A percentile compares a stretch with the other conserved stretches of the same genome.
These are phyloP conservation scores for Tonatia bakeri DNA, from an alignment of 2,113 vertebrate species.

Conservation along the genomic window DNA sequence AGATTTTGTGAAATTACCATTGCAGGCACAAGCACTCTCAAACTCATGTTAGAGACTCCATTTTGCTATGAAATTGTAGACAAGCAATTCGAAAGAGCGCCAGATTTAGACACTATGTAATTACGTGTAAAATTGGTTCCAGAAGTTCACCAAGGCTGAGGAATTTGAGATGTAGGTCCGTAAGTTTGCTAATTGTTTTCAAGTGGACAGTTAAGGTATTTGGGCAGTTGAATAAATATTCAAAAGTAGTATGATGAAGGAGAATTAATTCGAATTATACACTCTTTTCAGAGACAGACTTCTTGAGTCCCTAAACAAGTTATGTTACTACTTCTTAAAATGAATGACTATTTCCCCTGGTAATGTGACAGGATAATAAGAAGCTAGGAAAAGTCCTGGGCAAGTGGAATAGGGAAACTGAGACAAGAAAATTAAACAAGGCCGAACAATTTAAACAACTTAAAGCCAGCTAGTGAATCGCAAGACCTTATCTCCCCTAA, in stretches of 20 bases:
- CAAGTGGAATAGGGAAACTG: too few species aligned
- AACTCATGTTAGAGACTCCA: background rate
- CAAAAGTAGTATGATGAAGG: background rate
- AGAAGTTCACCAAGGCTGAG: background rate
- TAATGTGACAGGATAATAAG: background rate
- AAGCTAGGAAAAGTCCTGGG: too few species aligned
- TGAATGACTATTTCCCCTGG: slow-evolving; percentile 5
- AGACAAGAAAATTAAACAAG: too few species aligned
- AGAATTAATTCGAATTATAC: background rate
- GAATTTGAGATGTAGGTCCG: too few species aligned
- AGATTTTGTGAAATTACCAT: slow-evolving; percentile 14
- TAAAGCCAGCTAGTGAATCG: too few species aligned
- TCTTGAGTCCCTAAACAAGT: slow-evolving; percentile 28
- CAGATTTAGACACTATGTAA: background rate
- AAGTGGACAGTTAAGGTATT: background rate
- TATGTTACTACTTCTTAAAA: slow-evolving; percentile 42
- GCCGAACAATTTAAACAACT: too few species aligned
- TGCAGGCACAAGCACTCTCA: slow-evolving; percentile 9
- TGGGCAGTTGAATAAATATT: background rate
- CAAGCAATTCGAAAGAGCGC: background rate
- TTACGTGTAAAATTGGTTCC: background rate
- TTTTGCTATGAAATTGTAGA: slow-evolving; percentile 30
- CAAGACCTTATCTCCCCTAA: too few species aligned
- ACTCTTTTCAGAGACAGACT: background rate
- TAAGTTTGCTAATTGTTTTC: slow-evolving; percentile 22